Conservation (phyloP, 2,113 vertebrate species). For the Naja naja region DNA sequence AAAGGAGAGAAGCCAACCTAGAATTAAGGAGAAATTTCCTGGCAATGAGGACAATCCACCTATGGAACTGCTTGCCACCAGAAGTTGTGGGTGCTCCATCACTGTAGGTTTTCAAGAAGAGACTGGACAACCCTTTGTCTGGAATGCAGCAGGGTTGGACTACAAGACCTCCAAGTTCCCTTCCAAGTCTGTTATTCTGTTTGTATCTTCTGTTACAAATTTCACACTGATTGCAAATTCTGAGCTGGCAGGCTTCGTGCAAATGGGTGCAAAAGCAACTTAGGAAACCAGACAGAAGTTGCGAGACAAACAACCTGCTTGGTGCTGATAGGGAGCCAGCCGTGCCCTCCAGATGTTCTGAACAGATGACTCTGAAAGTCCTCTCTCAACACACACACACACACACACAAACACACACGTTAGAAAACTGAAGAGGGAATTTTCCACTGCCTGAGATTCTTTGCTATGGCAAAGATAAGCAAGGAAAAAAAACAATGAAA, state of each 20-base stretch:
- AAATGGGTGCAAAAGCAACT: not conserved
- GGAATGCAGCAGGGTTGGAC: not conserved
- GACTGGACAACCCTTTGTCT: not conserved
- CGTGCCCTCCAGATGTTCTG: not conserved
- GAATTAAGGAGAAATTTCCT: not conserved
- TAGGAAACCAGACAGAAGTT: not conserved
- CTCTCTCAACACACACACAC: too few species aligned
- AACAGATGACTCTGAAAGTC: not conserved
- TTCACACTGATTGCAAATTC: not conserved
- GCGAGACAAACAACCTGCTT: not conserved
- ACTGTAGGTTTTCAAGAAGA: not conserved
- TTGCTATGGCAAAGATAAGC: not conserved
- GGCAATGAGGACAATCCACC: not conserved
- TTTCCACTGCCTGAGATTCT: not conserved
- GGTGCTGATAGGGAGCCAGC: not conserved
- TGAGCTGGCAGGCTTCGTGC: not conserved
- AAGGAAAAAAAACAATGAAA: too few species aligned
- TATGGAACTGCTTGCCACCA: not conserved
- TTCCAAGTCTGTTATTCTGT: not conserved
- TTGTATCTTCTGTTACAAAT: not conserved
- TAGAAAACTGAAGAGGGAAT: not conserved
- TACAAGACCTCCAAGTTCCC: not conserved
- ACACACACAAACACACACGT: too few species aligned
- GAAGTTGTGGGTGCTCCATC: not conserved
- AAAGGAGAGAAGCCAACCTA: not conserved